These are phyloP conservation scores for Hippopotamyrus pictus DNA, from an alignment of 2,797 vertebrate species.

Conservation along the genomic window DNA sequence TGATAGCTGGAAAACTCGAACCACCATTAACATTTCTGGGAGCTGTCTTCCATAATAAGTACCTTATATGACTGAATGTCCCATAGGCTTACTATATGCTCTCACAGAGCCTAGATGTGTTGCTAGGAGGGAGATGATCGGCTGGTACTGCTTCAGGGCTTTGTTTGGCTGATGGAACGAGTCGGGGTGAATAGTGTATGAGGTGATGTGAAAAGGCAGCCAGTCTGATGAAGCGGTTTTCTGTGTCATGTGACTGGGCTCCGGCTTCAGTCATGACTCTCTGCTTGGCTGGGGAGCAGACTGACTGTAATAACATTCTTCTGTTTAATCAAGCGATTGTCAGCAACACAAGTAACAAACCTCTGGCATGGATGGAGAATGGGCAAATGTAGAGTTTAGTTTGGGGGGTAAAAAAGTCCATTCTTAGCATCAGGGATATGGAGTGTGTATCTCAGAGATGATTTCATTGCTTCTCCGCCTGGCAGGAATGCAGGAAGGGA, in stretches of 20 bases:
- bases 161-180: background rate
- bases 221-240: conserved; percentile 42
- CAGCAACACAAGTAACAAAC: background rate
- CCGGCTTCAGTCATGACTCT: conserved; percentile 51
- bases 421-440: background rate
- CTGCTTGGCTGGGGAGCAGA: conserved; percentile 4
- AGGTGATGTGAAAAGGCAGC: conserved; percentile 37
- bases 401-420: background rate
- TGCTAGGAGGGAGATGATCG: background rate
- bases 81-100: background rate
- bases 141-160: background rate
- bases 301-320: background rate
- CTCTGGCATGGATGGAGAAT: background rate
- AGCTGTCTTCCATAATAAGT: background rate
- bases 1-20: background rate
- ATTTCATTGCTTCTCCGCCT: background rate
- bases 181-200: background rate
- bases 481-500: background rate
- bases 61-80: background rate
- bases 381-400: background rate
- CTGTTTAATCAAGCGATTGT: background rate
- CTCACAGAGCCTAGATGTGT: background rate
- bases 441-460: background rate
- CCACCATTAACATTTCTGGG: background rate
- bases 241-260: conserved; percentile 45